These are phyloP conservation scores for Oceanites oceanicus DNA, from an alignment of 2,113 vertebrate genomes.

Conservation along the genomic window DNA sequence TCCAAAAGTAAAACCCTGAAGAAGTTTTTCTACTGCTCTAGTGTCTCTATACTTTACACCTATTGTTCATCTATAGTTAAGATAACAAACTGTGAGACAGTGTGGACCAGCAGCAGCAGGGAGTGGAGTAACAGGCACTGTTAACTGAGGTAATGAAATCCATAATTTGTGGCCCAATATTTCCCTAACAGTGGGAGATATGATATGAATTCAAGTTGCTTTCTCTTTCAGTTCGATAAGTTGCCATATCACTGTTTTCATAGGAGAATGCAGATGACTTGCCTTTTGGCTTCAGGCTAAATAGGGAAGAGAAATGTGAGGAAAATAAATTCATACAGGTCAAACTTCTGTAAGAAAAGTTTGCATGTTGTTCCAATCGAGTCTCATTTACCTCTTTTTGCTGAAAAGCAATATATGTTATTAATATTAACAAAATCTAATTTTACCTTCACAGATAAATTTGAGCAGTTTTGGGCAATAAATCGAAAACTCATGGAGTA, in stretches of 20 bases:
- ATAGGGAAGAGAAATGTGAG: not conserved
- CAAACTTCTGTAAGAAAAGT: not conserved
- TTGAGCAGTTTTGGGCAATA: conserved; percentile 99
- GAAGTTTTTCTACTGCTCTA: not conserved
- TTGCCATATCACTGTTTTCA: not conserved
- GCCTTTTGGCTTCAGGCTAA: not conserved
- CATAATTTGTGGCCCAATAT: not conserved
- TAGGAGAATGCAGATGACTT: not conserved
- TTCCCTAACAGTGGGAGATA: not conserved
- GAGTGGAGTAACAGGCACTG: not conserved
- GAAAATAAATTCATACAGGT: not conserved
- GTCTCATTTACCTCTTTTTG: not conserved
- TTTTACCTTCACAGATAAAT: conserved; percentile 88
- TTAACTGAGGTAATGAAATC: not conserved
- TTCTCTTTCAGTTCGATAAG: conserved; percentile 9
- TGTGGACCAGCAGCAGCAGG: not conserved
- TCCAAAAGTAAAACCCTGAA: not conserved
- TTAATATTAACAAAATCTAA: conserved; percentile 26
- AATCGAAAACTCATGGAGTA: conserved; percentile 99
- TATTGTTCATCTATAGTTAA: not conserved
- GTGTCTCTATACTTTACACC: not conserved
- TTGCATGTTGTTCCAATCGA: not conserved
- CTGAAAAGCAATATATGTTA: not conserved
- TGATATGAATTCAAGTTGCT: not conserved
- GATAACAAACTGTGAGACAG: not conserved